These are phyloP conservation scores for Montipora cactus DNA, from an alignment of 64 coral and sea anemone species.

Conservation along the genomic window DNA sequence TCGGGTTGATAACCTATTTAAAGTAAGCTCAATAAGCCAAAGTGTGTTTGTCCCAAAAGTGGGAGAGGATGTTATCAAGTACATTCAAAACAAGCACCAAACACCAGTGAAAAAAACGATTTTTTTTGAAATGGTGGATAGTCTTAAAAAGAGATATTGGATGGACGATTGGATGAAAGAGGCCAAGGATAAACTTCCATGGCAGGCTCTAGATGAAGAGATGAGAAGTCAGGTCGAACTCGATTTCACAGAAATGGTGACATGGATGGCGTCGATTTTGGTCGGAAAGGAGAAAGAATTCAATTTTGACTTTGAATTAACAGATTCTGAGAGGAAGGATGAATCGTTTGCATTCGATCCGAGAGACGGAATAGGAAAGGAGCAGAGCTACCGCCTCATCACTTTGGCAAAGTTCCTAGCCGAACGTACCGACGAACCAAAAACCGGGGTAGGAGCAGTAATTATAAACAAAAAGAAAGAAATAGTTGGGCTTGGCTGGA, in stretches of 20 bases:
- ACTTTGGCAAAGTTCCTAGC: slow-evolving; percentile 45
- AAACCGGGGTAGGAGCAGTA: slow-evolving; percentile 45
- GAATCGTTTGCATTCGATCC: neutral
- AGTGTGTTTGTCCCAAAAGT: too few species aligned
- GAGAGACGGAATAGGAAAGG: neutral
- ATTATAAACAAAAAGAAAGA: slow-evolving; percentile 17
- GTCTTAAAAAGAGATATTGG: slow-evolving; percentile 1
- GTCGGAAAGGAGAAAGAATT: neutral
- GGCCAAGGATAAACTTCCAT: slow-evolving; percentile 15
- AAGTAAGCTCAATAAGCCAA: too few species aligned
- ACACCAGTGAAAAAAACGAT: too few species aligned
- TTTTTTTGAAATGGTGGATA: too few species aligned
- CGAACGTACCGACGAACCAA: slow-evolving; percentile 65
- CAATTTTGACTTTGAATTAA: neutral
- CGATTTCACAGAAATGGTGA: neutral
- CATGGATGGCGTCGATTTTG: slow-evolving; percentile 16
- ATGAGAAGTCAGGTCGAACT: neutral
- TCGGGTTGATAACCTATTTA: too few species aligned
- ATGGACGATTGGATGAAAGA: neutral
- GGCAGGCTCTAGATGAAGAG: slow-evolving; percentile 6
- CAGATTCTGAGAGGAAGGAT: too few species aligned
- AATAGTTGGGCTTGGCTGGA: slow-evolving; percentile 44
- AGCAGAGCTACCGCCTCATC: slow-evolving; percentile 27
- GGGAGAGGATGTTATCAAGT: too few species aligned
- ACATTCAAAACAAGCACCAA: too few species aligned